Evolutionary conservation across 2,888 invertebrate species (phyloP).

Genomic region (Cephus pygmeus): DNA sequence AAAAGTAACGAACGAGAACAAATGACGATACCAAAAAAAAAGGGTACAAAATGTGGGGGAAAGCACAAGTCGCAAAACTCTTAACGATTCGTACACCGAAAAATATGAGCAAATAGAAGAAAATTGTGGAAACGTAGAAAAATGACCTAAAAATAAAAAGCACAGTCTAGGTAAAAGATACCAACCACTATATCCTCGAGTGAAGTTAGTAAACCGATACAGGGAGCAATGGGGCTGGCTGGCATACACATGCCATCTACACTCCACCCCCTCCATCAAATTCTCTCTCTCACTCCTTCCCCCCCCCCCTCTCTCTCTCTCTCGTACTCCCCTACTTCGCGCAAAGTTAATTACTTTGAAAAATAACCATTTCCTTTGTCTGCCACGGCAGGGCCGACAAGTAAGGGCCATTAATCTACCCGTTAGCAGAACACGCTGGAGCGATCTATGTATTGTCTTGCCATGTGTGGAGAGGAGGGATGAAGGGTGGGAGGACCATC

Average conservation of each 20-base stretch:
- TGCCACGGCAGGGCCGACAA: slow-evolving; percentile 17
- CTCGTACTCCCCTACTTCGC: background rate
- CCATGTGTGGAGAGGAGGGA: slow-evolving; percentile 9
- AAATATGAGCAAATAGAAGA: background rate
- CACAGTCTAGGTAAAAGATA: background rate
- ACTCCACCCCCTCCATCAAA: background rate
- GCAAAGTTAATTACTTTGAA: slow-evolving; percentile 34
- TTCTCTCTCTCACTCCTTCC: background rate
- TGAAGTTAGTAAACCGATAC: slow-evolving; percentile 3
- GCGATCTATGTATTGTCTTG: slow-evolving; percentile 35
- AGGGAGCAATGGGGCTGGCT: background rate
- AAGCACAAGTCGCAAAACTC: background rate
- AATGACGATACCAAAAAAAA: background rate
- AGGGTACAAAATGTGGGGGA: background rate
- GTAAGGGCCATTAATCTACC: slow-evolving; percentile 32
- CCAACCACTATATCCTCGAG: background rate
- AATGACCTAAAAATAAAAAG: background rate
- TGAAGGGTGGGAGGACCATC: background rate
- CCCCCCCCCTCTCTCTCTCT: slow-evolving; percentile 1
- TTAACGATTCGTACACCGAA: background rate
- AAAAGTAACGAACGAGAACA: background rate
- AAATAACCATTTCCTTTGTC: slow-evolving; percentile 33
- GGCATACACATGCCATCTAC: background rate
- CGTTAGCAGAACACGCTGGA: slow-evolving; percentile 29
- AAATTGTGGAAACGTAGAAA: background rate